Evolutionary conservation across 2,797 vertebrate species (phyloP), one percentile per base, ranked within the genome.

Genomic region (Furcifer pardalis): DNA sequence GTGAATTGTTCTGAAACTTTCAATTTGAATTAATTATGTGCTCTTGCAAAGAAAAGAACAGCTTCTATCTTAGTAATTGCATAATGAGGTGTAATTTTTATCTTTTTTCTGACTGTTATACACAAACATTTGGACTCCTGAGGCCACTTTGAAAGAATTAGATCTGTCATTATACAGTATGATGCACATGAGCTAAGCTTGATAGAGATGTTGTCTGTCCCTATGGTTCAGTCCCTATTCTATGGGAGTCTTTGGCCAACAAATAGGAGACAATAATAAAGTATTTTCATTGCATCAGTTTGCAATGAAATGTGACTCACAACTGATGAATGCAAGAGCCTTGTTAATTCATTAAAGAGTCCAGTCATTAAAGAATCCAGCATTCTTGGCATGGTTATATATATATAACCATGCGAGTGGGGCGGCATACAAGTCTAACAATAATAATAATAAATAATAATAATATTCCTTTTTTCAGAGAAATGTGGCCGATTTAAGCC

Each of bases 191-290:
- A 65, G 25, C 69, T 49, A 71, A 83, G 7, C 1, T 88, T 87
- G 87, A 85, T 46, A 87, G 56, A 85, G 27, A 21, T 86, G 21
- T 83, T 88, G 87, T 77, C 82, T 60, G 84, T 87, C 85, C n/a
- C n/a, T n/a, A n/a, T n/a, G n/a, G n/a, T n/a, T n/a, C n/a, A n/a
- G n/a, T n/a, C n/a, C n/a, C 79, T 72, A 30, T 49, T 89, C 75
- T 46, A 17, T 63, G 86, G 40, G 49, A 71, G 27, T 37, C 79
- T 73, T 72, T 10, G 85, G 19, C 7, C 42, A 85, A 69, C 6
- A 62, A 78, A 49, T 8, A 65, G 46, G 60, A 69, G 23, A 62
- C 82, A 35, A 49, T 32, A 78, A 46, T 66, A 86, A 88, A 7
- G 27, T 82, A 62, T 9, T 88, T 84, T 84, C 49, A 40, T 68